phyloP scores from a whole-genome alignment of 2,113 vertebrate species.

The Nesogale talazaci region DNA sequence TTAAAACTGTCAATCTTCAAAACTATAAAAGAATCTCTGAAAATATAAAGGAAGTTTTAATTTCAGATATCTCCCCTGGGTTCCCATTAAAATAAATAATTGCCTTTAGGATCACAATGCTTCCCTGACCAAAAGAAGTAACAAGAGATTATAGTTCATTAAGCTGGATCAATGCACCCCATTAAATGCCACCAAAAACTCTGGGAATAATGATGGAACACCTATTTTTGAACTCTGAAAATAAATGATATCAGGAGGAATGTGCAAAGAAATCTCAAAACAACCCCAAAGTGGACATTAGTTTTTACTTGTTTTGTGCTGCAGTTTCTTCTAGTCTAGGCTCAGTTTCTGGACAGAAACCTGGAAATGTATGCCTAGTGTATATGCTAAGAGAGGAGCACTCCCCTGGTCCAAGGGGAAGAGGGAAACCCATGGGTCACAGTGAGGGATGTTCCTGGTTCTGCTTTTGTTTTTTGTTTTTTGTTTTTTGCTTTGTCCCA shows the following conservation, averaged over 20 bases:
- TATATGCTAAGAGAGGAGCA: neutral
- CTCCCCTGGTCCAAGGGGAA: neutral
- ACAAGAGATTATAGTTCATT: neutral
- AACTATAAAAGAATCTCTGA: constrained; percentile 38
- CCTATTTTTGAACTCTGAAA: neutral
- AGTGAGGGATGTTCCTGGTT: neutral
- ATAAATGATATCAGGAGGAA: neutral
- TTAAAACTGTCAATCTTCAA: neutral
- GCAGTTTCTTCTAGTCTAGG: neutral
- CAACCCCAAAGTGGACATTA: neutral
- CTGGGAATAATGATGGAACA: neutral
- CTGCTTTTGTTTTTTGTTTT: neutral
- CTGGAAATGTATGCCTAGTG: neutral
- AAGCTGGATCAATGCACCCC: neutral
- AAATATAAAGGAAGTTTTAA: neutral
- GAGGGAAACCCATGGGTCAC: neutral
- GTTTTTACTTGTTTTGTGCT: neutral
- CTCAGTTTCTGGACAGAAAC: neutral
- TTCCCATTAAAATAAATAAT: neutral
- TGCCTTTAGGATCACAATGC: neutral
- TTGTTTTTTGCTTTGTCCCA: neutral
- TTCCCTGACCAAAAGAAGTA: constrained; percentile 11
- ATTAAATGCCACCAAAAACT: neutral
- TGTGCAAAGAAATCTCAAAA: neutral
- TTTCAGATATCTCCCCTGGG: neutral